phyloP scores from a whole-genome alignment of 2,113 vertebrate genomes.

The Pomatorhinus ruficollis region DNA sequence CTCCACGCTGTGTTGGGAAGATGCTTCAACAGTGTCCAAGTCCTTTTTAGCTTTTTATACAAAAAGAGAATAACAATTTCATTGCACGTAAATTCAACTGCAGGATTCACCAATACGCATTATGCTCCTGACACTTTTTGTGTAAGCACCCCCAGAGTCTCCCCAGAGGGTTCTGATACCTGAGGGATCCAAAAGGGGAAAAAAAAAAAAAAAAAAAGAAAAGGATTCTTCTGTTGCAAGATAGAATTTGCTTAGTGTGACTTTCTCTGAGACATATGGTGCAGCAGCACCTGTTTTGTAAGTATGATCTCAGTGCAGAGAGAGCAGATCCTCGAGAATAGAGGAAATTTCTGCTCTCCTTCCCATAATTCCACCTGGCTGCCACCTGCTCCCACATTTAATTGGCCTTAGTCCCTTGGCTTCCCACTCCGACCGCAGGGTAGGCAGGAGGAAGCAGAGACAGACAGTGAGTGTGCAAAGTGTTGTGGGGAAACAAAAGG shows the following conservation, averaged over 20 bases:
- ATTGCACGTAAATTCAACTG: accelerated
- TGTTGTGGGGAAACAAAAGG: constrained; percentile 47
- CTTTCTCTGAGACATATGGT: constrained; percentile 66
- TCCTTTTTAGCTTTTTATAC: background rate
- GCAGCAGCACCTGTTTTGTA: constrained; percentile 70
- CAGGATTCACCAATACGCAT: background rate
- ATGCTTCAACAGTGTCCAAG: background rate
- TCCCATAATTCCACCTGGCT: constrained; percentile 76
- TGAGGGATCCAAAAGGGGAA: background rate
- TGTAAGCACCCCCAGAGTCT: background rate
- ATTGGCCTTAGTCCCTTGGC: constrained; percentile 70
- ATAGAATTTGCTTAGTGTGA: constrained; percentile 23
- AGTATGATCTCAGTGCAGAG: constrained; percentile 62
- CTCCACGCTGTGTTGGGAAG: accelerated
- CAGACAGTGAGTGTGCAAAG: constrained; percentile 50
- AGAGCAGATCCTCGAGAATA: constrained; percentile 55
- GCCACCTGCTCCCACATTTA: constrained; percentile 85
- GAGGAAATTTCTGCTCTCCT: constrained; percentile 68
- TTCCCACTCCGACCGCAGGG: constrained; percentile 46
- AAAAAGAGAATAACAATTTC: background rate
- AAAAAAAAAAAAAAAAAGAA: background rate
- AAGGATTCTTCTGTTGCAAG: constrained; percentile 1
- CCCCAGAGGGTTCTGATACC: background rate
- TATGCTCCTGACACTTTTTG: background rate
- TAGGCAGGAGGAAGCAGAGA: constrained; percentile 23